Conservation (phyloP, 2,888 invertebrate species). For the Drosophila greeni region DNA sequence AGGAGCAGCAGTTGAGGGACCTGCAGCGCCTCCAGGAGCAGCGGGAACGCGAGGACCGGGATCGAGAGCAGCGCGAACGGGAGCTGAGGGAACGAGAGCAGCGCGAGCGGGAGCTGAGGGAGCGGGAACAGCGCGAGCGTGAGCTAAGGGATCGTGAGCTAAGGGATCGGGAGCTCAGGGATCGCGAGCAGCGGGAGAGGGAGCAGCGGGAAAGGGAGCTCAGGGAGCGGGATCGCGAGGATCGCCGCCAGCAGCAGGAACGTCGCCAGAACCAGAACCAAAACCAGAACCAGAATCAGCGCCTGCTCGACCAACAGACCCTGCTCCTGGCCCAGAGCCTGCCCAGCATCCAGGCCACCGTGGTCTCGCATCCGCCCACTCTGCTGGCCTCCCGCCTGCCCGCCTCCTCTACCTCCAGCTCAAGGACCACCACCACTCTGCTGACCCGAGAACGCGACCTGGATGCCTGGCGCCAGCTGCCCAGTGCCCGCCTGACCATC, state of each 20-base stretch:
- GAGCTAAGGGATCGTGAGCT: conserved; percentile 59
- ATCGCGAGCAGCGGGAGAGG: conserved; percentile 50
- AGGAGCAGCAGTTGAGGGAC: conserved; percentile 61
- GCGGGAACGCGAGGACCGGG: conserved; percentile 54
- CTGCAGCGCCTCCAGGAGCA: conserved; percentile 69
- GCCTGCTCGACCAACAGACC: conserved; percentile 76
- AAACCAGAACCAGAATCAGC: conserved; percentile 57
- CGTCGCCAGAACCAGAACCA: conserved; percentile 63
- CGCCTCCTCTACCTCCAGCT: conserved; percentile 44
- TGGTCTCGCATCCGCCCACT: conserved; percentile 76
- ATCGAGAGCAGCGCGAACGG: conserved; percentile 55
- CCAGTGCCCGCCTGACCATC: conserved; percentile 63
- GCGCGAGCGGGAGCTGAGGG: conserved; percentile 49
- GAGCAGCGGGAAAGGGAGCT: conserved; percentile 58
- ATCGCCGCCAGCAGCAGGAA: conserved; percentile 60
- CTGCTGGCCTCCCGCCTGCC: conserved; percentile 65
- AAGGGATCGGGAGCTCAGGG: conserved; percentile 53
- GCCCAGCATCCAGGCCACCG: conserved; percentile 73
- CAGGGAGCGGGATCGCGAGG: conserved; percentile 65
- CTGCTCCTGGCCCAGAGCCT: conserved; percentile 67
- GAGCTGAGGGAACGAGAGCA: conserved; percentile 61
- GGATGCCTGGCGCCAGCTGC: conserved; percentile 62
- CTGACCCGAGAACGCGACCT: conserved; percentile 65
- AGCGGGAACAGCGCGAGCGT: conserved; percentile 68
- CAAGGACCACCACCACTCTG: conserved; percentile 59